Conservation (phyloP, 2,113 vertebrate genomes). For the Okapia johnstoni region DNA sequence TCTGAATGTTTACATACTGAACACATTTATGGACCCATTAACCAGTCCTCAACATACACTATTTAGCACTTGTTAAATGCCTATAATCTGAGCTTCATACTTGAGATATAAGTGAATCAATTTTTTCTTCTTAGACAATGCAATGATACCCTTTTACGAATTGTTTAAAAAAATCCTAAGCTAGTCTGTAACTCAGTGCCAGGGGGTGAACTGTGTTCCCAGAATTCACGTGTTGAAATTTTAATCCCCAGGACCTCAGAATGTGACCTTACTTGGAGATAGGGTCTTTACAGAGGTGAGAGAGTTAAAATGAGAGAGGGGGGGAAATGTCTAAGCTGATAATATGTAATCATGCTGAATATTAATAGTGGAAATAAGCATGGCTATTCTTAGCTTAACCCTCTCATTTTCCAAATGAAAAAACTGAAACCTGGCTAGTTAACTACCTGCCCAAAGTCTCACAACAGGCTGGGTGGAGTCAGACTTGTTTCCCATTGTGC, state of each 20-base stretch:
- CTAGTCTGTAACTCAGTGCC: not conserved
- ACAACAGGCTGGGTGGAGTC: not conserved
- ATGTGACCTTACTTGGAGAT: not conserved
- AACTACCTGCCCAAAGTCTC: not conserved
- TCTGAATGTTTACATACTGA: not conserved
- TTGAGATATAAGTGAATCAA: not conserved
- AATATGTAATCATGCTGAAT: not conserved
- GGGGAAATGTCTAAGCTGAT: not conserved
- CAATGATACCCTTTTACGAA: not conserved
- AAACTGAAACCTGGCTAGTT: not conserved
- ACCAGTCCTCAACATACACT: not conserved
- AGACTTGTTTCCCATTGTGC: not conserved
- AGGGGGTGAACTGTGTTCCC: not conserved
- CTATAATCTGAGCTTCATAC: not conserved
- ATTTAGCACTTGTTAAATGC: constrained; percentile 20
- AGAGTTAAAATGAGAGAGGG: not conserved
- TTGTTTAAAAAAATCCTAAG: not conserved
- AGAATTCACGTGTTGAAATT: not conserved
- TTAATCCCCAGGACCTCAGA: not conserved
- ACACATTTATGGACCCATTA: not conserved
- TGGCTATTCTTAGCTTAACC: not conserved
- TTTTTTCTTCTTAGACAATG: not conserved
- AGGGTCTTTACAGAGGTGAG: not conserved
- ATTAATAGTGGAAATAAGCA: not conserved
- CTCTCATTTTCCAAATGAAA: not conserved